Evolutionary conservation across 2,113 vertebrate genomes (phyloP).

Genomic region (Callocephalon fimbriatum): DNA sequence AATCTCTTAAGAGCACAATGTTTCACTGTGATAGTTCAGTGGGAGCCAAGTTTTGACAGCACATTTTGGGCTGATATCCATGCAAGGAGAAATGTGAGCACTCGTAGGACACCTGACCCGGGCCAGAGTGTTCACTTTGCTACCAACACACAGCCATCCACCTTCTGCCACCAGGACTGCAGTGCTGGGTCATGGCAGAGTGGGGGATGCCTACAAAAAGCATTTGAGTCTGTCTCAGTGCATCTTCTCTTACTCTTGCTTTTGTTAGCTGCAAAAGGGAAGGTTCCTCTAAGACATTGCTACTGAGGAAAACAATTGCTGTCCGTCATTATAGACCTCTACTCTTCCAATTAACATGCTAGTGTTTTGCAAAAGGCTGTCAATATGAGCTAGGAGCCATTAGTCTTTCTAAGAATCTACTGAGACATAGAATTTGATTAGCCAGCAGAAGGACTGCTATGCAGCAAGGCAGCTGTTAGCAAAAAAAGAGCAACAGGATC

Average conservation of each 20-base stretch:
- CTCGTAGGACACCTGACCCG: accelerated
- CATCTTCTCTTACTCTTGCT: background rate
- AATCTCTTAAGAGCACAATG: conserved; percentile 8
- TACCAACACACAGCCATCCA: background rate
- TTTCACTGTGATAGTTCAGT: background rate
- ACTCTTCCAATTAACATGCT: background rate
- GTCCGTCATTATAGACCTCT: background rate
- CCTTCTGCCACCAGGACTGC: background rate
- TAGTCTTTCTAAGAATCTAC: background rate
- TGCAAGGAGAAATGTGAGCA: background rate
- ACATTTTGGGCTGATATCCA: background rate
- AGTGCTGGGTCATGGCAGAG: background rate
- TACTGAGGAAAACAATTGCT: background rate
- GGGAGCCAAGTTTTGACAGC: conserved; percentile 24
- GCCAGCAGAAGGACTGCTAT: background rate
- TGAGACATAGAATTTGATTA: background rate
- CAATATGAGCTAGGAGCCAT: background rate
- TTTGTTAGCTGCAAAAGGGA: background rate
- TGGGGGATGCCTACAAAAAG: background rate
- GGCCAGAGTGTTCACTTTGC: accelerated
- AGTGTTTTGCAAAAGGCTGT: background rate
- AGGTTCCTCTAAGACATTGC: background rate
- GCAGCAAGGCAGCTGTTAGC: background rate
- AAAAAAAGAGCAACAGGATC: background rate
- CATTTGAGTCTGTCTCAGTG: background rate